These are phyloP conservation scores for Sialia sialis DNA, from an alignment of 2,113 vertebrate species.

Conservation along the genomic window DNA sequence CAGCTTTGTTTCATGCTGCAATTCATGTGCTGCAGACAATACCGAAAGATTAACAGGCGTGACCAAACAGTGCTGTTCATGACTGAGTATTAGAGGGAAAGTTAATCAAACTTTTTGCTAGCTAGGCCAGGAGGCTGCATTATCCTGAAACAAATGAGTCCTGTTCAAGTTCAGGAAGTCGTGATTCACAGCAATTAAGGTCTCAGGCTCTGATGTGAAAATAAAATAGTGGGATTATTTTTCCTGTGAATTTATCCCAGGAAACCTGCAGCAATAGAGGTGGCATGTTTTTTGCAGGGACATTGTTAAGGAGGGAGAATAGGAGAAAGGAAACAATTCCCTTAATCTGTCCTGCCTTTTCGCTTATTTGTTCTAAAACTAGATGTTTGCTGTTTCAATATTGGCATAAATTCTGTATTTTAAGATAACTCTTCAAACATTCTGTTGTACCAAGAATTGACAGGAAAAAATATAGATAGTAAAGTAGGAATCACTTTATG, in stretches of 20 bases:
- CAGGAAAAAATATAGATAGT: background rate
- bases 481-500: background rate
- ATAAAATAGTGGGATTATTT: background rate
- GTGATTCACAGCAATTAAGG: background rate
- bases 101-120: conserved; percentile 1
- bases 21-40: conserved; percentile 11
- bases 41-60: background rate
- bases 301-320: background rate
- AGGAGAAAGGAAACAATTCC: background rate
- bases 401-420: background rate
- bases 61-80: background rate
- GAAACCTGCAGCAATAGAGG: background rate
- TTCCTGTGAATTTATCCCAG: background rate
- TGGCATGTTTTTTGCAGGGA: background rate
- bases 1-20: conserved; percentile 39
- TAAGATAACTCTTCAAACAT: background rate
- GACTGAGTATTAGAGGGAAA: background rate
- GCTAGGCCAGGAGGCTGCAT: background rate
- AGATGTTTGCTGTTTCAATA: background rate
- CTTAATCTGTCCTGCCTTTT: background rate
- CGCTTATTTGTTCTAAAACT: background rate
- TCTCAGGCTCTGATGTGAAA: background rate
- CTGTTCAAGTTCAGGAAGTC: conserved; percentile 30
- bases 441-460: background rate
- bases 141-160: conserved; percentile 18